Conservation (phyloP, 2,888 invertebrate genomes). For the Ormyrus nitidulus region DNA sequence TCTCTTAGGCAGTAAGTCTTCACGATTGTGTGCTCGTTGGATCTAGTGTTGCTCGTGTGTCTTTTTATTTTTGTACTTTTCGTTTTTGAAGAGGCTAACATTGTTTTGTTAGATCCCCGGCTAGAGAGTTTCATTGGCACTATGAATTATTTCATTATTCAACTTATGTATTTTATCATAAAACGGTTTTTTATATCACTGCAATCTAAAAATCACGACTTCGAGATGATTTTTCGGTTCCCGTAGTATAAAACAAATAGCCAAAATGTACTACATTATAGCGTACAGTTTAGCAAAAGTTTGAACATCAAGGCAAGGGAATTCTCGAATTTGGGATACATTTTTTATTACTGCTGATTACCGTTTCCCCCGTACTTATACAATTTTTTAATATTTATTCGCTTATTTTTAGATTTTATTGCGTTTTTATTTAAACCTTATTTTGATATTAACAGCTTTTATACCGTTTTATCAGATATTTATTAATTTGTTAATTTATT, state of each 20-base stretch:
- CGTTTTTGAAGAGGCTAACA: not conserved
- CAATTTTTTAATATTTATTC: conserved; percentile 3
- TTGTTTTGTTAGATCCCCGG: not conserved
- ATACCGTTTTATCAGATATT: not conserved
- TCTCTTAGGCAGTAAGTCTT: conserved; percentile 72
- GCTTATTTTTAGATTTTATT: conserved; percentile 12
- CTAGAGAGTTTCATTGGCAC: not conserved
- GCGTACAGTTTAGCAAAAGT: no score
- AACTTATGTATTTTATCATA: no score
- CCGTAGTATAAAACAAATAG: not conserved
- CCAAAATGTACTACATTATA: not conserved
- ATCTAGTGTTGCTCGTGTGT: not conserved
- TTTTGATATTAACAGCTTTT: not conserved
- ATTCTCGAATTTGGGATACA: not conserved
- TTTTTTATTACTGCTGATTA: conserved; percentile 1
- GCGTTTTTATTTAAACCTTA: not conserved
- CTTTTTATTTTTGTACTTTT: not conserved
- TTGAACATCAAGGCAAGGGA: not conserved
- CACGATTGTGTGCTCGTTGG: not conserved
- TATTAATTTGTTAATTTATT: conserved; percentile 1
- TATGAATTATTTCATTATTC: no score
- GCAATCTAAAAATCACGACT: no score
- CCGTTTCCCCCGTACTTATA: not conserved
- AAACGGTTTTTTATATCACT: no score
- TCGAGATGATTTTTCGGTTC: not conserved